Base-by-base conservation (phyloP, 2,797 vertebrate species). In the Gallinago solitaria region DNA sequence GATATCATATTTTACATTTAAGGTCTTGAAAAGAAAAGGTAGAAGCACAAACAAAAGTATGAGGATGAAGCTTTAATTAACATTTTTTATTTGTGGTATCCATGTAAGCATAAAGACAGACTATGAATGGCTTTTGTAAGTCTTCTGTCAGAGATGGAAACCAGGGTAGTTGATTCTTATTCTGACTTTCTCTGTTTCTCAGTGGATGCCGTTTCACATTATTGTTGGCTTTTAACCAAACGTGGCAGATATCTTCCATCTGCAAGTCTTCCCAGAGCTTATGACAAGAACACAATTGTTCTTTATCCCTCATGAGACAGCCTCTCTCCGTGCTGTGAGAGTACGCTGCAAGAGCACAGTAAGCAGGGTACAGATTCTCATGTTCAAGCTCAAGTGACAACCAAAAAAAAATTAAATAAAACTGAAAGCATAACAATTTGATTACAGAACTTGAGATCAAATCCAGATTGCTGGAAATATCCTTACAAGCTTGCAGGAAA, bases 381-480 rank as follows among this genome's bases (percentile, higher is more conserved):
- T n/a, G 39, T 45, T 76, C 37, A 65, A 43, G 33, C 25, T 68
- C 5, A 5, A 94, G 45, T 69, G 32, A 80, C 45, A 79, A 92
- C 32, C 54, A 47, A 85, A 47, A 74, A 86, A 75, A 81, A 76
- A 89, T 20, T 59, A 83, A 75, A 90, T 53, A 78, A 85, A 81
- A 64, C 5, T 75, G 65, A 93, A 92, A 88, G 82, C 51, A 54
- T 63, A 81, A 77, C 32, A 93, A 90, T 85, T 89, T 68, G 54
- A 93, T 94, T 90, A 71, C 15, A 87, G 79, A 93, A 90, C 50
- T 70, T 77, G 57, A 90, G 54, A 89, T 80, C 67, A 95, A 92
- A 87, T 63, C 51, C 56, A 91, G 71, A 64, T 54, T 85, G 75
- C 84, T 92, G 75, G 79, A 92, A 88, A 93, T 32, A 85, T 67